Percentiles rank a stretch among this genome's conserved stretches.
Conservation (phyloP, 2,113 vertebrate genomes). For the Gymnorhina tibicen region DNA sequence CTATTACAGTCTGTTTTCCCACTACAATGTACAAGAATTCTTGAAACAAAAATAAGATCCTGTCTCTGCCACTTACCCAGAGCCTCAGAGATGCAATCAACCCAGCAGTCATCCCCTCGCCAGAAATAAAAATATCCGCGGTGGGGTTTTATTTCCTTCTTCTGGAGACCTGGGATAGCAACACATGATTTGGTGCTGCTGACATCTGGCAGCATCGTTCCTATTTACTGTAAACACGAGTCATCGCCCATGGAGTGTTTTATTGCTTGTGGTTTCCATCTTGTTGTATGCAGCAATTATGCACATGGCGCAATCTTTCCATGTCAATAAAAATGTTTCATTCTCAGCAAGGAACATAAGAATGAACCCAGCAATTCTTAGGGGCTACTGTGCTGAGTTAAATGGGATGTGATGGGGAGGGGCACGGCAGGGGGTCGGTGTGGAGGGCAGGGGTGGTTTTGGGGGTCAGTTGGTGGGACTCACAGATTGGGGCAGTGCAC, state of each 20-base stretch:
- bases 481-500: rapidly evolving
- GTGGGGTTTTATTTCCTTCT: slow-evolving; percentile 57
- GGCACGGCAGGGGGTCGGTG: rapidly evolving
- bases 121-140: slow-evolving; percentile 38
- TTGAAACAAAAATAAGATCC: slow-evolving; percentile 19
- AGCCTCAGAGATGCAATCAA: slow-evolving; percentile 20
- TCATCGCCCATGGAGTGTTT: slow-evolving; percentile 56
- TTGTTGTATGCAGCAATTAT: slow-evolving; percentile 59
- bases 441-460: neutral
- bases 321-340: slow-evolving; percentile 60
- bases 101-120: neutral
- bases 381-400: slow-evolving; percentile 46
- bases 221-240: slow-evolving; percentile 66
- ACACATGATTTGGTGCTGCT: slow-evolving; percentile 55
- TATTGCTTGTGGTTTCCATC: slow-evolving; percentile 65
- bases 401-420: neutral
- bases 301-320: slow-evolving; percentile 57
- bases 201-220: slow-evolving; percentile 58
- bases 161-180: slow-evolving; percentile 54
- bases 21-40: neutral
- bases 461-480: neutral
- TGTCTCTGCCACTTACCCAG: slow-evolving; percentile 23
- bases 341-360: slow-evolving; percentile 40
- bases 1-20: slow-evolving; percentile 27
- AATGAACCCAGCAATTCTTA: slow-evolving; percentile 19